Evolutionary conservation across 2,797 vertebrate species (phyloP).

Genomic region (Pangasius macronema): DNA sequence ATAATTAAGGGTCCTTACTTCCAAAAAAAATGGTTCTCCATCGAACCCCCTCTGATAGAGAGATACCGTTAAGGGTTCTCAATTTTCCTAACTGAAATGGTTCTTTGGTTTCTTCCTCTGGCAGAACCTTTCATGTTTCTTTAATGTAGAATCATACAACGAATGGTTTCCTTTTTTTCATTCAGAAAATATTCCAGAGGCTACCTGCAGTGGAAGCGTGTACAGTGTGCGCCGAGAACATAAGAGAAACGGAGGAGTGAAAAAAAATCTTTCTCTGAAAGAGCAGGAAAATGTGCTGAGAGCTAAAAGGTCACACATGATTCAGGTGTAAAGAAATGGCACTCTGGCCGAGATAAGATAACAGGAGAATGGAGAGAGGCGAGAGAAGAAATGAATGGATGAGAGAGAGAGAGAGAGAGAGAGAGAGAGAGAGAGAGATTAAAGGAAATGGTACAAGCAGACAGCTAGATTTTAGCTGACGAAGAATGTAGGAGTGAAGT

Average conservation of each 20-base stretch:
- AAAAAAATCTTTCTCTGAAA: not conserved
- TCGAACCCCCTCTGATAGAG: not conserved
- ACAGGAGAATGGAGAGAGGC: slow-evolving; percentile 29
- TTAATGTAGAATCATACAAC: not conserved
- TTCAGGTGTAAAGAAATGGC: not conserved
- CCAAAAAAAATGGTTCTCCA: not conserved
- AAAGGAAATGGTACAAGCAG: slow-evolving; percentile 8
- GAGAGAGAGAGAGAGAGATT: not conserved
- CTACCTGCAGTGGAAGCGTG: not conserved
- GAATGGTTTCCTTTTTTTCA: not conserved
- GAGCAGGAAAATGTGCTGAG: slow-evolving; percentile 6
- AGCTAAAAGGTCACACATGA: slow-evolving; percentile 24
- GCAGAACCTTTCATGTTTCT: not conserved
- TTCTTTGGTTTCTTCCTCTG: not conserved
- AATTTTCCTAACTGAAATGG: not conserved
- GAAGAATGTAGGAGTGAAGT: not conserved
- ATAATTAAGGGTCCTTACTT: not conserved
- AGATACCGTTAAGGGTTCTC: not conserved
- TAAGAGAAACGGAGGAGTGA: not conserved
- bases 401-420: slow-evolving; percentile 1
- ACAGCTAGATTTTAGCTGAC: not conserved
- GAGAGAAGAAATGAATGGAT: slow-evolving; percentile 18
- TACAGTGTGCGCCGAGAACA: not conserved
- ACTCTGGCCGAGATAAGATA: not conserved
- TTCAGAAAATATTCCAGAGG: not conserved